A percentile compares a stretch with the other conserved stretches of the same genome.
phyloP scores from a whole-genome alignment of 2,797 vertebrate species.

The Gallirallus australis region DNA sequence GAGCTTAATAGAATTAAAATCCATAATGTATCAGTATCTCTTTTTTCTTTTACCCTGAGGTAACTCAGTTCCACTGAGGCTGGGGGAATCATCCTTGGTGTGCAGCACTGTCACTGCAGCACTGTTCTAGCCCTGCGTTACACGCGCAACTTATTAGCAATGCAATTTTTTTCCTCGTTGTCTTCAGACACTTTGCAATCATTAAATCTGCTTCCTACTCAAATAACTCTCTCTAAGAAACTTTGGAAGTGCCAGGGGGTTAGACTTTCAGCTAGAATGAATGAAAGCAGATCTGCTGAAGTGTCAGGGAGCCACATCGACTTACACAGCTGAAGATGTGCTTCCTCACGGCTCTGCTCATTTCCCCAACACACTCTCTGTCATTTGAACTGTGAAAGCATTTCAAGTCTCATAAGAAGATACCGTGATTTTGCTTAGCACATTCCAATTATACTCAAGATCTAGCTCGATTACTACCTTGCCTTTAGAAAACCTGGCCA shows the following conservation, averaged over 20 bases:
- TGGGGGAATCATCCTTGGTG: neutral
- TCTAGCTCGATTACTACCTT: neutral
- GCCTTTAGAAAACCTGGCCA: neutral
- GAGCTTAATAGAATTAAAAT: constrained; percentile 24
- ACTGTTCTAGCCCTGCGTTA: neutral
- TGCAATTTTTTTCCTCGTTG: neutral
- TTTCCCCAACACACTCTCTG: accelerated
- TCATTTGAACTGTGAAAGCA: neutral
- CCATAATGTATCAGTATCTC: neutral
- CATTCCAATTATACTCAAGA: neutral
- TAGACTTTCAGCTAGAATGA: neutral
- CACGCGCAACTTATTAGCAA: neutral
- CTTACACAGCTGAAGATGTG: neutral
- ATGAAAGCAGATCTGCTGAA: neutral
- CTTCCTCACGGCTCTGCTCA: neutral
- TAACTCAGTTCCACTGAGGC: neutral
- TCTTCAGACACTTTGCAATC: constrained; percentile 10
- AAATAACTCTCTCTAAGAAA: neutral
- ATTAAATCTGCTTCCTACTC: constrained; percentile 1
- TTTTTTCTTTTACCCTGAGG: constrained; percentile 18
- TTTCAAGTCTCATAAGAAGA: neutral
- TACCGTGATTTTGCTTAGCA: neutral
- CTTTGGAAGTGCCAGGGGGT: neutral
- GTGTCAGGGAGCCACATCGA: neutral
- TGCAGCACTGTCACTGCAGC: neutral